These are phyloP conservation scores for Pluvianellus socialis DNA, from an alignment of 2,113 vertebrate species.

Conservation along the genomic window DNA sequence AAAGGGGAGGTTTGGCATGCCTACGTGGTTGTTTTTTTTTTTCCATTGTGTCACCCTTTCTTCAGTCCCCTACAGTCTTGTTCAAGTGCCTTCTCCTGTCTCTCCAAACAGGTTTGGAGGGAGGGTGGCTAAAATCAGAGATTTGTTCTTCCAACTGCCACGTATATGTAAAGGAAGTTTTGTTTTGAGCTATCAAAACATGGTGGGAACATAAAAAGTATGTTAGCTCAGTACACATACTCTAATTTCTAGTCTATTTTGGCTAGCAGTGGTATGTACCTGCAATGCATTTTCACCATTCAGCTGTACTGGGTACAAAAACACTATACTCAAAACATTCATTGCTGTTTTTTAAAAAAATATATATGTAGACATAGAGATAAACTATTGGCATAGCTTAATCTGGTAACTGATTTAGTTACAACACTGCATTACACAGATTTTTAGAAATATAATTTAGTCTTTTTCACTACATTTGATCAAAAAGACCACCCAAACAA, in stretches of 20 bases:
- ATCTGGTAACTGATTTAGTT: neutral
- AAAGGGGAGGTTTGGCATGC: neutral
- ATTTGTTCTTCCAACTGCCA: neutral
- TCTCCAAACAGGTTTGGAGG: neutral
- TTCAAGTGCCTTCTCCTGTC: neutral
- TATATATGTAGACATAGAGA: neutral
- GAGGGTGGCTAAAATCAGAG: neutral
- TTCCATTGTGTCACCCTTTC: neutral
- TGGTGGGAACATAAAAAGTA: neutral
- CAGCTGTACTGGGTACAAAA: neutral
- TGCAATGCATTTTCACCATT: neutral
- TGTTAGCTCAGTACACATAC: neutral
- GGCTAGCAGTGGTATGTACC: neutral
- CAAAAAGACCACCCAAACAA: neutral
- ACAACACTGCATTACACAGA: neutral
- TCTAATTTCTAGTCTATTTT: neutral
- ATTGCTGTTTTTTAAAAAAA: neutral
- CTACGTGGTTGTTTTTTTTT: neutral
- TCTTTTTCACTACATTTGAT: neutral
- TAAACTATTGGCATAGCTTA: neutral
- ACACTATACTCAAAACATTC: accelerated
- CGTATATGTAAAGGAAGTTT: neutral
- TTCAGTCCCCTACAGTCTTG: neutral
- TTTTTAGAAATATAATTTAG: neutral
- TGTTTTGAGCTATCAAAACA: neutral